Base-by-base conservation (phyloP, 2,797 vertebrate species). In the Orientallactaga sibirica region DNA sequence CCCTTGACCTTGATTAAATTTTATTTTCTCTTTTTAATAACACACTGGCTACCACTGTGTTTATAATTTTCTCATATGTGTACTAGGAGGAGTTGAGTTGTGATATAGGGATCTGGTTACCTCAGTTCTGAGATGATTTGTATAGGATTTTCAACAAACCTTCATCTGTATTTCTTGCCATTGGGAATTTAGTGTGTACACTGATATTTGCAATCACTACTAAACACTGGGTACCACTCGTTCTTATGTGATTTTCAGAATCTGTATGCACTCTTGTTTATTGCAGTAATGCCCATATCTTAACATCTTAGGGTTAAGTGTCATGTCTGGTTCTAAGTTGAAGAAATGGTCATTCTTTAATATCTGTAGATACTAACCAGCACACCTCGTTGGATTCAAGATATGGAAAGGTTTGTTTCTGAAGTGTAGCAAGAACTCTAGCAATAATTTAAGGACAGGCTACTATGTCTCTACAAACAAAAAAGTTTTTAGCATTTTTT, bases 401-500 rank as follows among this genome's bases (percentile, higher is more conserved):
- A 5, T 55, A 90, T 55, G 7, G 27, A 2, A 85, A 81, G 4
- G 7, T 2, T 9, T 62, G 64, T 33, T 77, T 84, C 68, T 67
- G 12, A 62, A 82, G 7, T 73, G 12, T 61, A 55, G 27, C 8
- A 86, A 58, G 41, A 74, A 80, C 3, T 2, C 22, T 92, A 75
- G 2, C 4, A 76, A 67, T 68, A 67, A 55, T 75, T 62, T 81
- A 84, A 77, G 74, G 5, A 29, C n/a, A 77, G 82, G 55, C 10
- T 58, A 52, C 11, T 18, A 15, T 55, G 27, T 70, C 48, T 75
- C 90, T 73, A 41, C 16, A n/a, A 64, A 25, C 24, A 84, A 71
- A 67, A 73, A 25, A 71, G 1, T 6, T 29, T 66, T 83, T 86
- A 29, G 9, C 12, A 85, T 62, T 92, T 94, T 41, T 94, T 80